Evolutionary conservation across 2,113 vertebrate species (phyloP), one percentile per base, ranked within the genome.

Genomic region (Cololabis saira): DNA sequence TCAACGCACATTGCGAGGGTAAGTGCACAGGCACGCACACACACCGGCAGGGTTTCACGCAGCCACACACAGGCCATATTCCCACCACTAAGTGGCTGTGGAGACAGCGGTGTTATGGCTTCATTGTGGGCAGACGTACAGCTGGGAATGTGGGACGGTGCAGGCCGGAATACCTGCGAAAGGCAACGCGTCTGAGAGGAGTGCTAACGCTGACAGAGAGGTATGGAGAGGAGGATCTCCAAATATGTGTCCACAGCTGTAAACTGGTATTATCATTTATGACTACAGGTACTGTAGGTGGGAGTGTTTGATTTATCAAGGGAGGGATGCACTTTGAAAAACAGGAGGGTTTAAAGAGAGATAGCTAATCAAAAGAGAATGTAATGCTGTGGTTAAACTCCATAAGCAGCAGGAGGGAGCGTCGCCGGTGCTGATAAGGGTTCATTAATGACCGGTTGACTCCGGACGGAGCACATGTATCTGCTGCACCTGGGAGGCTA

Each of bases 111-210:
- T 84, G 81, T 87, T 87, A 84, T 89, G 87, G 81, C 85, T 87
- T 86, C 77, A 67, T 49, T 59, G 66, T 45, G 65, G 81, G 76
- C 76, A 83, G 85, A 84, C 65, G 14, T 81, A 83, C 90, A 91
- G 84, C 90, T 89, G 81, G 81, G 88, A 91, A 91, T 91, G 83
- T 71, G 59, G 72, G 77, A 80, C 58, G 12, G 12, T 67, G 74
- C 60, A 65, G 62, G 64, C 70, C 24, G 69, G 73, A 86, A 89
- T 89, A 87, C 81, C 84, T 83, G 79, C 81, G 68, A 73, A 30
- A 64, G 53, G 67, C 71, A 16, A 66, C 53, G 42, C 56, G 69
- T 74, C 76, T 80, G 71, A 71, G 83, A 74, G 67, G 78, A 91
- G 89, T 88, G 71, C 42, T 56, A n/a, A 63, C 67, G 67, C 2